Base-by-base conservation (phyloP, 2,113 vertebrate genomes). In the Thamnaconus septentrionalis region DNA sequence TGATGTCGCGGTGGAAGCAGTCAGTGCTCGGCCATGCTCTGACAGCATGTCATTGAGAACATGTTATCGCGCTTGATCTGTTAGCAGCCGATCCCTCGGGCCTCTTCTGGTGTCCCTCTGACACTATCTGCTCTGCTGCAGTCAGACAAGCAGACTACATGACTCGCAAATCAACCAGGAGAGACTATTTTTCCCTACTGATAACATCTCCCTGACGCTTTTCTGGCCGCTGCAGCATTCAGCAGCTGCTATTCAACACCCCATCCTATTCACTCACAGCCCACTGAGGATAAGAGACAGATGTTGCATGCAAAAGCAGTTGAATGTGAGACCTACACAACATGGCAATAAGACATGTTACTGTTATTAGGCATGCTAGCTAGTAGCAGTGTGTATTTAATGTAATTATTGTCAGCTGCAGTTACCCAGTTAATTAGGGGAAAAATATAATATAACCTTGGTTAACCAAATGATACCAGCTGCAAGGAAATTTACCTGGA, bases 131-230 rank as follows among this genome's bases (percentile, higher is more conserved):
- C 71, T 70, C 42, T 51, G 51, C 63, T 71, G 71, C 81, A 79
- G 75, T 69, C 71, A 66, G 75, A 81, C 70, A 53, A 79, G 69
- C 53, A 51, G 41, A 65, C 58, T 56, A 79, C 75, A 85, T 76
- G 81, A 82, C 85, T 77, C 40, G 79, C 53, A 81, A 84, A 84
- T 82, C 79, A 86, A 85, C 68, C 73, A 77, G 75, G 68, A 72
- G 66, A 81, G 73, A 66, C 51, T 41, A 39, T 64, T 46, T 64
- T 7, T 50, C 3, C 40, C 9, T 4, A 12, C 45, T 1, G 78
- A 87, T 83, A 80, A 77, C 56, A 79, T 85, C 82, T 76, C 57
- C 55, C 53, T 42, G 41, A 67, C 8, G 54, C 67, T 64, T 73
- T 72, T 66, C 70, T 59, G 62, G 69, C 59, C 41, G 4, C 64